These are phyloP conservation scores for Microtus richardsoni DNA, from an alignment of 2,113 vertebrate species.

Conservation along the genomic window DNA sequence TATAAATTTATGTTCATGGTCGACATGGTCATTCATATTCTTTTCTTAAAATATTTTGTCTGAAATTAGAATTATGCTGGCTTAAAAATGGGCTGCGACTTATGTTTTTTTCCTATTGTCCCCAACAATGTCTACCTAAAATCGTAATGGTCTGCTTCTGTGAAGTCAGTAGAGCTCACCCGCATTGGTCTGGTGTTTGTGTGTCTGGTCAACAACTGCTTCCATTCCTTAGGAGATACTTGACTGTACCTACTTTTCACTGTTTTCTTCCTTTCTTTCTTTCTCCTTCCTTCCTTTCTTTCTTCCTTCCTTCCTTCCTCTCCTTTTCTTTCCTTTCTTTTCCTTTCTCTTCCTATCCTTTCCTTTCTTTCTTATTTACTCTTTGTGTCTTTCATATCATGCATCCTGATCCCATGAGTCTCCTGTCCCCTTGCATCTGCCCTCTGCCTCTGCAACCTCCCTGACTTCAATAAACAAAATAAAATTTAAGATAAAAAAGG, in stretches of 20 bases:
- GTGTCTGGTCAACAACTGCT: not conserved
- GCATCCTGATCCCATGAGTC: no score
- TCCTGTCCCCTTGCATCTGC: no score
- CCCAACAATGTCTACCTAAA: not conserved
- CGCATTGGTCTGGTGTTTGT: not conserved
- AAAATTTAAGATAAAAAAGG: no score
- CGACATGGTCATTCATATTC: not conserved
- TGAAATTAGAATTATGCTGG: not conserved
- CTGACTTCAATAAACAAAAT: no score
- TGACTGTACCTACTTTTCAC: not conserved
- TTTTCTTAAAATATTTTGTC: slow-evolving; percentile 12
- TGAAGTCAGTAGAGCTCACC: not conserved
- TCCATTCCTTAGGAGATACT: not conserved
- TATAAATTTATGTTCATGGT: not conserved
- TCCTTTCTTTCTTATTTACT: no score
- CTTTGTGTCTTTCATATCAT: no score
- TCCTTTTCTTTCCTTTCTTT: no score
- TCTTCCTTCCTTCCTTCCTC: no score
- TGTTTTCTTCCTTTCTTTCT: no score
- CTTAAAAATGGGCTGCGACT: not conserved
- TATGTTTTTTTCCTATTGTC: not conserved
- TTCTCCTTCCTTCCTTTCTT: no score
- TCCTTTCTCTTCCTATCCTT: no score
- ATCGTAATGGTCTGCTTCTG: not conserved
- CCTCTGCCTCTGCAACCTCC: no score